Evolutionary conservation across 2,113 vertebrate species (phyloP).

Genomic region (Rostratula benghalensis): DNA sequence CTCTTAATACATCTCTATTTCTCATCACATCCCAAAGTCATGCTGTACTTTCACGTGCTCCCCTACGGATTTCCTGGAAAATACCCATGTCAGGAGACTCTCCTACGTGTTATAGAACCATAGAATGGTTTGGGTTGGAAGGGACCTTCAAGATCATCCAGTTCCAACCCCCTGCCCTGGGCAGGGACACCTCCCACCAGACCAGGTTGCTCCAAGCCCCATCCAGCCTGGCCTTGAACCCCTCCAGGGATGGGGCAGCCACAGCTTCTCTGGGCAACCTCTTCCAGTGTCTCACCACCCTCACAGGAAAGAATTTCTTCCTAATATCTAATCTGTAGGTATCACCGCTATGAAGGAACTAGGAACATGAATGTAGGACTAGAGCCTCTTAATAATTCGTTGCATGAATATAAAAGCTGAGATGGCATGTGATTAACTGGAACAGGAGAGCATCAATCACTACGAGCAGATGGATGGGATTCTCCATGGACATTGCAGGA

Average conservation of each 20-base stretch:
- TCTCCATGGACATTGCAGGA: neutral
- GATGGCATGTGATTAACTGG: neutral
- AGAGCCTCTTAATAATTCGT: neutral
- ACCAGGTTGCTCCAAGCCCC: too few species aligned
- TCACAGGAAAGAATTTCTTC: too few species aligned
- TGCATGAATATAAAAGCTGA: neutral
- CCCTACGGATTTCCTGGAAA: neutral
- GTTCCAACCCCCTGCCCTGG: too few species aligned
- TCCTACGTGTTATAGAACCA: fast-evolving
- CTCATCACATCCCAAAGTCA: neutral
- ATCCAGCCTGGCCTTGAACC: too few species aligned
- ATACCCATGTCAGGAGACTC: neutral
- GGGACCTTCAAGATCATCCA: too few species aligned
- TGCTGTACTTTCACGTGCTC: neutral
- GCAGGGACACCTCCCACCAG: too few species aligned
- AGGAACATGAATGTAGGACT: neutral
- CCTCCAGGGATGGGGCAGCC: too few species aligned
- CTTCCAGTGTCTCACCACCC: too few species aligned
- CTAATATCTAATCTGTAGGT: neutral
- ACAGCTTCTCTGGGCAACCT: too few species aligned
- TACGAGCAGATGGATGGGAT: neutral
- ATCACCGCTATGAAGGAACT: neutral
- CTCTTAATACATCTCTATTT: neutral
- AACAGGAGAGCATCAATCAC: neutral
- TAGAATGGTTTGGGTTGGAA: too few species aligned